Base-by-base conservation (phyloP, 2,797 vertebrate genomes). In the Phoebastria nigripes region DNA sequence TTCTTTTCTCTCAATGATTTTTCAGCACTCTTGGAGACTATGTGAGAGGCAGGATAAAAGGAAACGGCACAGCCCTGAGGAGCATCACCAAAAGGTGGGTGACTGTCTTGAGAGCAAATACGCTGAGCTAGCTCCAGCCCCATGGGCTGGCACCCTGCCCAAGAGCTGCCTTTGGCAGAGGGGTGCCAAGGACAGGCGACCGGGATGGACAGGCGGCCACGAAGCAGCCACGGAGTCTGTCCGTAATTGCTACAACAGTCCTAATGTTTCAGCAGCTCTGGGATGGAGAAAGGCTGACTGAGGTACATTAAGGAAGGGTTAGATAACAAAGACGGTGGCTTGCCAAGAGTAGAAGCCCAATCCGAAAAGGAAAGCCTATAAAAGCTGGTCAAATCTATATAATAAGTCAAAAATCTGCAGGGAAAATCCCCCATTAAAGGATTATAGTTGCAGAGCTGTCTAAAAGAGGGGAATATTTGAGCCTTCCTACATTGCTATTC, bases 71-170 rank as follows among this genome's bases (percentile, higher is more conserved):
- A 63, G 54, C n/a, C 61, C 61, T 22, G 15, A 79, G 20, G 35
- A 42, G 15, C 61, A n/a, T 52, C 55, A 29, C 52, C 63, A 72
- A 42, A 69, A 94, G 39, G 35, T 62, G 41, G 7, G 29, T 58
- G 61, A 33, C 22, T 26, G 49, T 72, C 74, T 33, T 12, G 9
- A 73, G 35, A 80, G 37, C 0, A 4, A 37, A 25, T 59, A 26
- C 56, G 37, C 56, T 35, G n/a, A 59, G 56, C 15, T 59, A 59
- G 13, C 31, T 79, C 42, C 71, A 66, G 15, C n/a, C 31, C 55
- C 5, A 0, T 0, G 0, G 51, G 14, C 49, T 56, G 49, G 26
- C 69, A 67, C 24, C 41, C 26, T 42, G 15, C 17, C 61, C 10
- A 0, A 41, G n/a, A 0, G 3, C 56, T 87, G 61, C 63, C 37